Conservation (phyloP, 2,797 vertebrate species). For the Mus spretus region DNA sequence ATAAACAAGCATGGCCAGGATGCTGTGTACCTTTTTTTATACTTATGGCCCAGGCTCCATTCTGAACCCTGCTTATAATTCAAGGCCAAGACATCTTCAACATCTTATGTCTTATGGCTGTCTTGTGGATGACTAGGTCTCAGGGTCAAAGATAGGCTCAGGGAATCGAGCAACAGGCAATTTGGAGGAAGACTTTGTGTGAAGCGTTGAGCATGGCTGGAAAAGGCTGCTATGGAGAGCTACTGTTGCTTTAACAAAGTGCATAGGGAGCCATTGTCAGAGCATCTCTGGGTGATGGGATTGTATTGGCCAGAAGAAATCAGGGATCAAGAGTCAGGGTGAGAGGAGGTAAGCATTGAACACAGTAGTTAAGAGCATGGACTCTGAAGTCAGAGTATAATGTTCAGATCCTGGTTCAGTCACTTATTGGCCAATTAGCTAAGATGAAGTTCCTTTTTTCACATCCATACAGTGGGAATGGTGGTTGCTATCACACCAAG, state of each 20-base stretch:
- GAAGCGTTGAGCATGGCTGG: not conserved
- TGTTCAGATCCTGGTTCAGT: not conserved
- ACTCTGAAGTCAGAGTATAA: not conserved
- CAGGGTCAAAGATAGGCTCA: not conserved
- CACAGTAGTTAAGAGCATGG: not conserved
- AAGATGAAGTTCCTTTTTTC: not conserved
- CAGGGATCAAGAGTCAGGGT: not conserved
- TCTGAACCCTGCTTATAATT: not conserved
- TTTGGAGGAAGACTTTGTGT: not conserved
- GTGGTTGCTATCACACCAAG: not conserved
- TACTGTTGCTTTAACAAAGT: accelerated
- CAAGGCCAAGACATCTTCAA: not conserved
- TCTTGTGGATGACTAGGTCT: not conserved
- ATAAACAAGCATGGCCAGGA: too few relatives aligned
- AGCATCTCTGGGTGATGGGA: not conserved
- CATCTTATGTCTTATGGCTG: not conserved
- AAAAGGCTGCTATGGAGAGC: accelerated
- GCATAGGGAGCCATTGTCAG: accelerated
- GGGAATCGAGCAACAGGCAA: not conserved
- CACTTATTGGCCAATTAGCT: not conserved
- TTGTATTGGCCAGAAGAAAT: too few relatives aligned
- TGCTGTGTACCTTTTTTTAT: not conserved
- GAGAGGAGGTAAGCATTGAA: not conserved
- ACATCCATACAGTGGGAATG: not conserved
- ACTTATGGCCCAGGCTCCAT: not conserved